Base-by-base conservation (phyloP, 2,888 invertebrate genomes). In the Pelosia muscerda region DNA sequence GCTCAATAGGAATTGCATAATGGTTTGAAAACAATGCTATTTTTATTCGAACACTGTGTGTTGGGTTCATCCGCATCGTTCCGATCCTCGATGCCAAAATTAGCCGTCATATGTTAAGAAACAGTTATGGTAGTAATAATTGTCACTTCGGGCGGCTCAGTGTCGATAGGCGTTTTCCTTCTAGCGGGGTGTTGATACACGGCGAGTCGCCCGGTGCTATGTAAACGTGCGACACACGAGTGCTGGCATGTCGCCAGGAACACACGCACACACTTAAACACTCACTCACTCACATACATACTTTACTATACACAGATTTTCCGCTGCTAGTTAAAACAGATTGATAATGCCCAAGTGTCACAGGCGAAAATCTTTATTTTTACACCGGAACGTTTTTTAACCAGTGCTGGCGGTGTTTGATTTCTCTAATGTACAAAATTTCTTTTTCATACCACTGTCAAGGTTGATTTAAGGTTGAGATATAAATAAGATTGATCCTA, bases 291-390 rank as follows among this genome's bases (percentile, higher is more conserved):
- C 82, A 77, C 82, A 73, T 66, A 55, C 74, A 74, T 68, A 70
- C 58, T 65, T 72, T 75, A 65, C 76, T 65, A 82, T 77, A 72
- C 86, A 78, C 84, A 86, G 83, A 87, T 86, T 82, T 84, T 86
- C 88, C 88, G 88, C 84, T 86, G 87, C 90, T 87, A 90, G 92
- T 93, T 93, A 88, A 90, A 92, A 92, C 93, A 90, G 88, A 92
- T 93, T 93, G 92, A 93, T 93, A 92, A 92, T 92, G 88, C 89
- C 90, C 90, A 91, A 93, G 90, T 94, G 94, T 93, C 94, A 90
- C 90, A 86, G 82, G 82, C 85, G 84, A 84, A 82, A 86, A 88
- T 83, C 85, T 89, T 90, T 93, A 92, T 93, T 93, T 93, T 92
- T 78, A 86, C 84, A 77, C 80, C 81, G 81, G 77, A 78, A 83